phyloP scores from a whole-genome alignment of 2,888 invertebrate genomes.

The Eupeodes latifasciatus region DNA sequence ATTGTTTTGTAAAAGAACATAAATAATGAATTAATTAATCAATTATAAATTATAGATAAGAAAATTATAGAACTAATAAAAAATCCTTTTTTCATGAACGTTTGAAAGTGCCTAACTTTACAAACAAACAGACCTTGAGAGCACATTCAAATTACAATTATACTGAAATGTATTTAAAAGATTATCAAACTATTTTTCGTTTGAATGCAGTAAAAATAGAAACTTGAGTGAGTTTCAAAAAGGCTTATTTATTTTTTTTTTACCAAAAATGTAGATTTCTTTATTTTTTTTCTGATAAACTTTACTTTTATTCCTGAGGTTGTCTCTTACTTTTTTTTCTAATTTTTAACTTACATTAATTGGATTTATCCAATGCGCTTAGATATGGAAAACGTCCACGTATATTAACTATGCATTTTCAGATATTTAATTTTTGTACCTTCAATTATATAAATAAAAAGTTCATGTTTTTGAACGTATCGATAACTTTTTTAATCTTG shows the following conservation, averaged over 20 bases:
- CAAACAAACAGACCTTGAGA: slow-evolving; percentile 28
- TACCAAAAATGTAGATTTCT: slow-evolving; percentile 20
- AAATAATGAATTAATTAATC: slow-evolving; percentile 43
- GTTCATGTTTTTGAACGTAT: slow-evolving; percentile 58
- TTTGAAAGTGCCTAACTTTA: slow-evolving; percentile 68
- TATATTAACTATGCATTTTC: slow-evolving; percentile 63
- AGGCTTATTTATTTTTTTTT: slow-evolving; percentile 24
- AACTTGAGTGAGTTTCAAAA: background rate
- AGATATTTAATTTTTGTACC: slow-evolving; percentile 64
- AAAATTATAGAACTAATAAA: slow-evolving; percentile 37
- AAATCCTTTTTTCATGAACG: slow-evolving; percentile 47
- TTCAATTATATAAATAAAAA: slow-evolving; percentile 60
- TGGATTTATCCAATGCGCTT: slow-evolving; percentile 44
- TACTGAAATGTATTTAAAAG: slow-evolving; percentile 11
- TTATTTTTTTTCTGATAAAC: slow-evolving; percentile 14
- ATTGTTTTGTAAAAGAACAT: slow-evolving; percentile 58
- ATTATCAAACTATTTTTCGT: slow-evolving; percentile 32
- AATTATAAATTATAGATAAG: slow-evolving; percentile 56
- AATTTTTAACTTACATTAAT: slow-evolving; percentile 28
- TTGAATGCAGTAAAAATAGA: slow-evolving; percentile 6
- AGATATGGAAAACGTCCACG: slow-evolving; percentile 60
- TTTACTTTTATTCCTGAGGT: slow-evolving; percentile 38
- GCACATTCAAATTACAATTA: slow-evolving; percentile 46
- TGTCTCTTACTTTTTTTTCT: slow-evolving; percentile 41
- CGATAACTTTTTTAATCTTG: slow-evolving; percentile 27